Conservation (phyloP, 2,888 invertebrate species). For the Horisme vitalbata region DNA sequence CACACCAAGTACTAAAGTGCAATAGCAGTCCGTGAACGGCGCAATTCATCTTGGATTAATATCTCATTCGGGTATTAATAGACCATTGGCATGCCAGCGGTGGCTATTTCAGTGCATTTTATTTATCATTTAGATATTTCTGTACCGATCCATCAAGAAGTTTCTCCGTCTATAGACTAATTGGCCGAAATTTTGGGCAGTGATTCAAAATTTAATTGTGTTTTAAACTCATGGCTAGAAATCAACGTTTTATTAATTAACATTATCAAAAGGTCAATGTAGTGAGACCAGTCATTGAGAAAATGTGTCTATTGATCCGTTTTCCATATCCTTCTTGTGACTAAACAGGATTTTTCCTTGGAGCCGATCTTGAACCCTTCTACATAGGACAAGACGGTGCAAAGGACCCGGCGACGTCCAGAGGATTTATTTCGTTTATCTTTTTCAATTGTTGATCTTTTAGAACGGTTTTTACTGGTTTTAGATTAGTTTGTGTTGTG, state of each 20-base stretch:
- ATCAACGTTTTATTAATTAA: constrained; percentile 3
- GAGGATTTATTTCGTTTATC: constrained; percentile 43
- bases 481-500: constrained; percentile 51
- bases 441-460: constrained; percentile 43
- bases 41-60: constrained; percentile 65
- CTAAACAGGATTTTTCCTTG: constrained; percentile 44
- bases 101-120: constrained; percentile 53
- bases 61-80: constrained; percentile 61
- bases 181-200: constrained; percentile 31
- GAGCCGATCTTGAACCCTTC: constrained; percentile 71
- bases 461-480: constrained; percentile 51
- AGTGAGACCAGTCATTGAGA: constrained; percentile 27
- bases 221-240: constrained; percentile 4
- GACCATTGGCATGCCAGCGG: constrained; percentile 51
- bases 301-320: constrained; percentile 53
- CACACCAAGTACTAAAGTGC: constrained; percentile 66
- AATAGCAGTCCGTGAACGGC: constrained; percentile 61
- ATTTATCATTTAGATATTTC: constrained; percentile 54
- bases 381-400: constrained; percentile 74
- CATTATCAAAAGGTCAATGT: too few relatives aligned
- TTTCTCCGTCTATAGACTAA: constrained; percentile 44
- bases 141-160: constrained; percentile 47
- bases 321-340: constrained; percentile 46
- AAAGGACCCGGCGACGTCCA: constrained; percentile 51
- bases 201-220: constrained; percentile 22